Base-by-base conservation (phyloP, 1,140 invertebrate species). In the Ooceraea biroi region DNA sequence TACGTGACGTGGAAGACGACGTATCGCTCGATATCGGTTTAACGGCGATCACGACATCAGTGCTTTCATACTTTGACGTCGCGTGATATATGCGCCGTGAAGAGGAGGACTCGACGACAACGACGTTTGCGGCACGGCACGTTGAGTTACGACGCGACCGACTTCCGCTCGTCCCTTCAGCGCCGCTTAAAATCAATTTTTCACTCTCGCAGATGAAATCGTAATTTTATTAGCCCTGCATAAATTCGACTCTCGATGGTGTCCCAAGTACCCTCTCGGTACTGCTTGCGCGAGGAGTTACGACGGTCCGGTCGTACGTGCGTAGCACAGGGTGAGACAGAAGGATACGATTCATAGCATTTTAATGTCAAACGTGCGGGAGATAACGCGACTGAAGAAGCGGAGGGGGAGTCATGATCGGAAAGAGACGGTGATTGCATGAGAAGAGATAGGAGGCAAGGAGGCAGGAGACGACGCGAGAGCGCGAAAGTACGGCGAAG, bases 271-370 rank as follows among this genome's bases (percentile, higher is more conserved):
- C 11, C 22, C 36, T 12, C 50, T 36, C 48, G 5, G 19, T 66
- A 17, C 50, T 78, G 17, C 36, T 69, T 44, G 65, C 65, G 25
- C 36, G 52, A 58, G 74, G 36, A 88, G 82, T 87, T 87, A 88
- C 86, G 73, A 36, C 50, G 7, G 61, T 27, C 50, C 50, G 61
- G 41, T 17, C 66, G 82, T 22, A 44, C 12, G n/a, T 46, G 46
- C 52, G 83, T 48, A 44, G 71, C 60, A 17, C 50, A 44, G 61
- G 68, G 25, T 58, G 74, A 86, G 78, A 60, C 76, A 65, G 72
- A 78, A 50, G 46, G 69, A 69, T 55, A 82, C 65, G 80, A 88
- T 90, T 88, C 87, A 90, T 90, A 88, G 84, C 77, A 77, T 86
- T 90, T 90, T 90, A 90, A 90, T 88, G 85, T 78, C 61, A 78